Percentiles rank a stretch among this genome's conserved stretches.
These are phyloP conservation scores for Heliconius hewitsoni DNA, from an alignment of 1,140 invertebrate genomes.

Conservation along the genomic window DNA sequence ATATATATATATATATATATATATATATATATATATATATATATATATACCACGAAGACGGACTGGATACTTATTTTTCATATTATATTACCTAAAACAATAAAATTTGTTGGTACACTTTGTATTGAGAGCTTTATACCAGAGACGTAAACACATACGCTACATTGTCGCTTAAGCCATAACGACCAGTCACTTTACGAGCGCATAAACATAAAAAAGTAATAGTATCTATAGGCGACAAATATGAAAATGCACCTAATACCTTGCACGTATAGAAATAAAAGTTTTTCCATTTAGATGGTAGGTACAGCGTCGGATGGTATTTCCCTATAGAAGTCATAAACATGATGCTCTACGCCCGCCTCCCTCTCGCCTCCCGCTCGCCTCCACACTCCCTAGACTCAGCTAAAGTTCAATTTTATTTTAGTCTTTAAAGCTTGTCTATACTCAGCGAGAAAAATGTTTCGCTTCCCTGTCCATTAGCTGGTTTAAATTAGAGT, in stretches of 20 bases:
- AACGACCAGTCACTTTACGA: conserved; percentile 70
- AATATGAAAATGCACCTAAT: conserved; percentile 76
- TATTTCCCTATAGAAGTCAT: conserved; percentile 81
- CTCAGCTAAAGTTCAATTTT: conserved; percentile 68
- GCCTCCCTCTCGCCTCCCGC: conserved; percentile 25
- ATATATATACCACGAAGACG: no score
- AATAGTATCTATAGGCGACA: conserved; percentile 59
- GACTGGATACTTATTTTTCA: no score
- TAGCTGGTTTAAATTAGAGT: conserved; percentile 67
- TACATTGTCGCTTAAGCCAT: conserved; percentile 70
- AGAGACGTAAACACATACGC: conserved; percentile 62
- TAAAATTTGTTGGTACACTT: conserved; percentile 12
- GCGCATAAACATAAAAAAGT: conserved; percentile 78
- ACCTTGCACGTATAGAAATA: conserved; percentile 68
- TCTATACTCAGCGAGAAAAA: conserved; percentile 59
- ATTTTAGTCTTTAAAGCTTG: conserved; percentile 58
- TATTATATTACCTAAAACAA: neutral
- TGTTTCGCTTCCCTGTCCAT: conserved; percentile 64
- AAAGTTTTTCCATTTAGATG: conserved; percentile 77
- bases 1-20: no score
- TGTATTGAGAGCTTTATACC: conserved; percentile 60
- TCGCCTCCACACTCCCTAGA: conserved; percentile 30
- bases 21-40: no score
- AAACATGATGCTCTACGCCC: conserved; percentile 67
- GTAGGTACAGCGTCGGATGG: conserved; percentile 60